These are phyloP conservation scores for Sabatieria punctata DNA, from an alignment of 2,888 invertebrate genomes.

Conservation along the genomic window DNA sequence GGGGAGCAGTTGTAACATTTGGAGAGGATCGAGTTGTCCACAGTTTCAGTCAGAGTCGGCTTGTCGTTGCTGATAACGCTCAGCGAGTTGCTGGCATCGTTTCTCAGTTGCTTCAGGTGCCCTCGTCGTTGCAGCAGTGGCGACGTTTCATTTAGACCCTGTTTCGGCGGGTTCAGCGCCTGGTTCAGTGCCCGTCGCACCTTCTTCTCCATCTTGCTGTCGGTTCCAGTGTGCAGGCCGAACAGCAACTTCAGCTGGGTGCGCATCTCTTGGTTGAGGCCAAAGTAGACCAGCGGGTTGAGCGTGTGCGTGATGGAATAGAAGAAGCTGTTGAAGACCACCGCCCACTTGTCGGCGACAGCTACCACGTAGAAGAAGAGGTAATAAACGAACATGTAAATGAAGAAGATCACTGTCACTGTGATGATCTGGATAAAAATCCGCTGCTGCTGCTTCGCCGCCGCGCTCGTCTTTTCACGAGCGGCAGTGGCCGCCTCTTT, in stretches of 20 bases:
- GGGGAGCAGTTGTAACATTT: no score
- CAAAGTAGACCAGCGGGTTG: slow-evolving; percentile 27
- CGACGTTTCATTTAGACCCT: no score
- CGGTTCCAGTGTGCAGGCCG: no score
- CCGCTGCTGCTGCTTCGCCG: slow-evolving; percentile 26
- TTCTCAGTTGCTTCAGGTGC: no score
- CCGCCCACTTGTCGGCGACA: slow-evolving; percentile 17
- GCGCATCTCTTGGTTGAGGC: slow-evolving; percentile 25
- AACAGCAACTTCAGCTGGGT: slow-evolving; percentile 13
- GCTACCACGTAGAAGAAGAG: slow-evolving; percentile 23
- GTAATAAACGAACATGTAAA: slow-evolving; percentile 27
- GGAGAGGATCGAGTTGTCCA: no score
- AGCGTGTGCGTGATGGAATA: slow-evolving; percentile 31
- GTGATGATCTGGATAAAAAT: slow-evolving; percentile 25
- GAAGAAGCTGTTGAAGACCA: slow-evolving; percentile 28
- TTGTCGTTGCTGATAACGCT: no score
- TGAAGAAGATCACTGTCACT: slow-evolving; percentile 28
- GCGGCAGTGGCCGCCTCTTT: slow-evolving; percentile 19
- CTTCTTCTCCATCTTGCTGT: no score
- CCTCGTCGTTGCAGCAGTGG: no score
- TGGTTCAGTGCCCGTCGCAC: no score
- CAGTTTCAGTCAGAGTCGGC: no score
- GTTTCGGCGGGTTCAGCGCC: no score
- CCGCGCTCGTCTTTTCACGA: slow-evolving; percentile 20
- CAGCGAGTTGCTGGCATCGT: no score